These are phyloP conservation scores for Hesperia comma DNA, from an alignment of 2,888 invertebrate genomes.

Conservation along the genomic window DNA sequence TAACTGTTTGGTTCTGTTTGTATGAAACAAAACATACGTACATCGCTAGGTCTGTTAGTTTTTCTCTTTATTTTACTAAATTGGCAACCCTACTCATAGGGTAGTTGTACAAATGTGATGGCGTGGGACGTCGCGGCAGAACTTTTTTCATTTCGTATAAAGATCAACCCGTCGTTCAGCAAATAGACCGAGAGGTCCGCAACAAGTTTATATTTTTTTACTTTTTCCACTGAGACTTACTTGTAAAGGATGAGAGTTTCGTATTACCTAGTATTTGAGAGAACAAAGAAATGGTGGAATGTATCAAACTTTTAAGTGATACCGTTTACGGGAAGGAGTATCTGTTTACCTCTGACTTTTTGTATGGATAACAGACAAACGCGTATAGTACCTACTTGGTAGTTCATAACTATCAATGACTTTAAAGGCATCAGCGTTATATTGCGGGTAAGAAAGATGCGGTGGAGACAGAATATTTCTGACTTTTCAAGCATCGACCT, in stretches of 20 bases:
- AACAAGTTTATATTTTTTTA: constrained; percentile 21
- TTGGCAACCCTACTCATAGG: constrained; percentile 37
- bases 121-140: constrained; percentile 49
- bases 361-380: no score
- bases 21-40: background rate
- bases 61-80: constrained; percentile 3
- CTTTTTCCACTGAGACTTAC: constrained; percentile 14
- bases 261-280: background rate
- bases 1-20: no score
- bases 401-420: no score
- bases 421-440: no score
- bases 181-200: constrained; percentile 24
- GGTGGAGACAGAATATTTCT: no score
- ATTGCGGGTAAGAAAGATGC: no score
- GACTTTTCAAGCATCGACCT: no score
- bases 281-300: constrained; percentile 2
- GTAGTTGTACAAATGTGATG: constrained; percentile 54
- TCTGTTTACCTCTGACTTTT: background rate
- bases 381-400: no score
- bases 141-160: constrained; percentile 65
- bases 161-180: constrained; percentile 21
- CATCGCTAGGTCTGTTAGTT: background rate
- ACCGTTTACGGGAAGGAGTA: background rate
- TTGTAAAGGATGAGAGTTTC: background rate
- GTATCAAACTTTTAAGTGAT: constrained; percentile 3